A percentile compares a stretch with the other conserved stretches of the same genome.
phyloP scores from a whole-genome alignment of 2,113 vertebrate genomes.

The Tauraco erythrolophus region DNA sequence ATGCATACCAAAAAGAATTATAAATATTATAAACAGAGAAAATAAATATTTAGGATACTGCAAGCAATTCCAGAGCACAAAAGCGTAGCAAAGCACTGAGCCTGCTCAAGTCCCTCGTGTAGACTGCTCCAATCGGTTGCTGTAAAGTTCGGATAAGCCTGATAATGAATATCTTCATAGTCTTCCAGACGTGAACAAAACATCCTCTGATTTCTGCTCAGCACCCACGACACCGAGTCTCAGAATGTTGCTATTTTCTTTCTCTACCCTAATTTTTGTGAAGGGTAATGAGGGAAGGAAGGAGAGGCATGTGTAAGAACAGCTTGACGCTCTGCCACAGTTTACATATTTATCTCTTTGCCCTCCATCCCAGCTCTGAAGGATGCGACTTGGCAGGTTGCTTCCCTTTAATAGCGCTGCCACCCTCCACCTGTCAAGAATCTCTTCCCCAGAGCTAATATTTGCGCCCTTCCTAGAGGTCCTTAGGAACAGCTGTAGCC shows the following conservation, averaged over 20 bases:
- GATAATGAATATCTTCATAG: not conserved
- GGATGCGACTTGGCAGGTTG: not conserved
- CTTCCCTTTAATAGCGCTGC: not conserved
- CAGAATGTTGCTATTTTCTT: not conserved
- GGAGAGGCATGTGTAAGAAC: not conserved
- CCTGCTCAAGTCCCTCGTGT: not conserved
- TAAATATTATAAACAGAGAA: not conserved
- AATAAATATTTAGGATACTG: slow-evolving; percentile 5
- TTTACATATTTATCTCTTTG: not conserved
- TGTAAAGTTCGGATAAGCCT: not conserved
- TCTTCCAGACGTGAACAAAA: not conserved
- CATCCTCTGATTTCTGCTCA: not conserved
- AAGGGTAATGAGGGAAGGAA: not conserved
- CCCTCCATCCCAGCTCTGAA: not conserved
- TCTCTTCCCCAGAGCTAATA: not conserved
- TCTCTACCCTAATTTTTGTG: not conserved
- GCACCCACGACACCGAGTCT: not conserved
- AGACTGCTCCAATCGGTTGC: not conserved
- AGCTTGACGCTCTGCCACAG: rapidly evolving
- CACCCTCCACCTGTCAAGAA: not conserved
- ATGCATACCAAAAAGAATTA: not conserved
- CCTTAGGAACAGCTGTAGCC: not conserved
- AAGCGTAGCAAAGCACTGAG: not conserved
- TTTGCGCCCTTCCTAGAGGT: not conserved
- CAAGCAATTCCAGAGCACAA: not conserved